Evolutionary conservation across 2,797 vertebrate species (phyloP).

Genomic region (Eleutherodactylus coqui): DNA sequence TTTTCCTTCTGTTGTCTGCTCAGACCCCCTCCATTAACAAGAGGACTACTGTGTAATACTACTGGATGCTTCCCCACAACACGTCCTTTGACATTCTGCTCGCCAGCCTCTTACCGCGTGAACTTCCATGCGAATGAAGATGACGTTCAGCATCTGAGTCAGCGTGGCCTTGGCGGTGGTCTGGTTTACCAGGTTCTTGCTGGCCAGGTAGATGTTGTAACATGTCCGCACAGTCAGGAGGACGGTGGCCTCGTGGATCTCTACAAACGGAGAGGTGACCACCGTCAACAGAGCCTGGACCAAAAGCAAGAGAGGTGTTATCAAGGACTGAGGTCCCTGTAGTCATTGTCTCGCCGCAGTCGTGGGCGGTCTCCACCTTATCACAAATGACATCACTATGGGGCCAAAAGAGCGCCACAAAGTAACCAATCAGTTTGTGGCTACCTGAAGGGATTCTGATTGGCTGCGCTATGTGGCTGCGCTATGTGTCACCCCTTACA

Average conservation of each 20-base stretch:
- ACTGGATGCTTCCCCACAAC: too few species aligned
- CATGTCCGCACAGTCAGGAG: slow-evolving; percentile 96
- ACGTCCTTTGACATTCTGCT: too few species aligned
- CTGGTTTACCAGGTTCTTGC: slow-evolving; percentile 99
- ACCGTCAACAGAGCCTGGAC: slow-evolving; percentile 91
- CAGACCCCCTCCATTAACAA: too few species aligned
- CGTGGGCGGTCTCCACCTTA: too few species aligned
- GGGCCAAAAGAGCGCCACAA: not conserved
- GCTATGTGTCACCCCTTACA: not conserved
- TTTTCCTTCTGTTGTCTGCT: too few species aligned
- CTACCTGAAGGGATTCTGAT: not conserved
- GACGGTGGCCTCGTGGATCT: slow-evolving; percentile 95
- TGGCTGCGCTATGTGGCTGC: not conserved
- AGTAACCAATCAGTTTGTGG: not conserved
- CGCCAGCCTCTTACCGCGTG: slow-evolving; percentile 81
- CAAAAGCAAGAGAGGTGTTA: not conserved
- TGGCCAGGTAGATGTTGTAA: slow-evolving; percentile 98
- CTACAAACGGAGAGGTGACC: slow-evolving; percentile 94
- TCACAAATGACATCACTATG: not conserved
- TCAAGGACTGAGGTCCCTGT: too few species aligned
- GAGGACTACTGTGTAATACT: too few species aligned
- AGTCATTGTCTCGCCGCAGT: too few species aligned
- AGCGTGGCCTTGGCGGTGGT: slow-evolving; percentile 97
- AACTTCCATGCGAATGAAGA: slow-evolving; percentile 97
- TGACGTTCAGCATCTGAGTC: slow-evolving; percentile 98